Evolutionary conservation across 2,113 vertebrate species (phyloP).

Genomic region (Mus spicilegus): DNA sequence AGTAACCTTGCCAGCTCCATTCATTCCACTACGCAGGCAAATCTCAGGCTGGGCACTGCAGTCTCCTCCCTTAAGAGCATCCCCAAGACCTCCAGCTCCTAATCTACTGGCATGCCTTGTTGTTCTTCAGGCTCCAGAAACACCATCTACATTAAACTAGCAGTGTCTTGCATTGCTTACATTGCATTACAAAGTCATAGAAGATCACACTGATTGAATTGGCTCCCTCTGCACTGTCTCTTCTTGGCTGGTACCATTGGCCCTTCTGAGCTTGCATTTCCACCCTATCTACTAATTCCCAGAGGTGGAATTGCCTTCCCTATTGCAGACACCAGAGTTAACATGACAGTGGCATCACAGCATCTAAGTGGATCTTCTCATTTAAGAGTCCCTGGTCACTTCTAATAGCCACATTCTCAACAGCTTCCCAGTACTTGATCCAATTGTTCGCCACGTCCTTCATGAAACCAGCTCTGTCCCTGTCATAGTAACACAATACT

Average conservation of each 20-base stretch:
- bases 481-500: not conserved
- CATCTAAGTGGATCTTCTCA: slow-evolving; percentile 31
- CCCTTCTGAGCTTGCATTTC: not conserved
- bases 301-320: not conserved
- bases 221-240: not conserved
- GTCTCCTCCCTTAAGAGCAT: not conserved
- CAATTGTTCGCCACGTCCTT: slow-evolving; percentile 3
- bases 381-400: slow-evolving; percentile 47
- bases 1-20: not conserved
- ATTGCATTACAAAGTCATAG: not conserved
- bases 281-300: not conserved
- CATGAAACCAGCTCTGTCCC: not conserved
- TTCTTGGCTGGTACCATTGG: not conserved
- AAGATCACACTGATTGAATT: not conserved
- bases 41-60: not conserved
- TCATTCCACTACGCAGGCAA: not conserved
- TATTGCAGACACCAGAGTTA: not conserved
- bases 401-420: slow-evolving; percentile 38
- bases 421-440: slow-evolving; percentile 27
- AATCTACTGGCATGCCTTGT: not conserved
- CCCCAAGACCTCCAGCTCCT: not conserved
- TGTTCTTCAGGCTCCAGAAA: not conserved
- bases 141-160: slow-evolving; percentile 1
- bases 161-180: too few species aligned
- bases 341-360: not conserved